A percentile compares a stretch with the other conserved stretches of the same genome.
phyloP scores from a whole-genome alignment of 1,140 invertebrate species.

The Procambarus clarkii region DNA sequence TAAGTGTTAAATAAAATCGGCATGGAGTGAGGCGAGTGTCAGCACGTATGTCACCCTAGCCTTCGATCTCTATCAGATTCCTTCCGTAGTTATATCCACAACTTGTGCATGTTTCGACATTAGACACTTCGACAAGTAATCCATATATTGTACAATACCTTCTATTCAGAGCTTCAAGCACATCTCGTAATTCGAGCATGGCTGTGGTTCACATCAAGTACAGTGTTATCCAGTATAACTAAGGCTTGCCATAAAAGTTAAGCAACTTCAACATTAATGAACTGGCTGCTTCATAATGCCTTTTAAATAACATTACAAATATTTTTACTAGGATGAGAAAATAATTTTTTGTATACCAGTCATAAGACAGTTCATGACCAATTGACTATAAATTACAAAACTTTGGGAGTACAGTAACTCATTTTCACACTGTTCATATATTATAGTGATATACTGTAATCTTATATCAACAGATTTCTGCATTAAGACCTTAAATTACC shows the following conservation, averaged over 20 bases:
- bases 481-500: no score
- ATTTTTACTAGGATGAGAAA: not conserved
- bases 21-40: not conserved
- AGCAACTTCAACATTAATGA: not conserved
- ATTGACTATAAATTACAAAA: not conserved
- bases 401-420: no score
- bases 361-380: not conserved
- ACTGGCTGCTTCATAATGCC: not conserved
- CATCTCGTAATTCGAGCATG: not conserved
- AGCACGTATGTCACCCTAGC: conserved; percentile 3
- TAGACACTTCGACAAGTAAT: not conserved
- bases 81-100: not conserved
- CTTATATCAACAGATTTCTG: no score
- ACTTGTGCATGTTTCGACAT: conserved; percentile 2
- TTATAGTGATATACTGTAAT: no score
- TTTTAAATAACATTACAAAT: not conserved
- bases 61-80: not conserved
- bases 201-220: not conserved
- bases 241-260: not conserved
- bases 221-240: not conserved
- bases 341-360: not conserved
- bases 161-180: not conserved
- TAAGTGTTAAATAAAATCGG: not conserved
- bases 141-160: not conserved
- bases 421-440: no score